phyloP scores from a whole-genome alignment of 2,113 vertebrate genomes.

The Onychorhynchus coronatus region DNA sequence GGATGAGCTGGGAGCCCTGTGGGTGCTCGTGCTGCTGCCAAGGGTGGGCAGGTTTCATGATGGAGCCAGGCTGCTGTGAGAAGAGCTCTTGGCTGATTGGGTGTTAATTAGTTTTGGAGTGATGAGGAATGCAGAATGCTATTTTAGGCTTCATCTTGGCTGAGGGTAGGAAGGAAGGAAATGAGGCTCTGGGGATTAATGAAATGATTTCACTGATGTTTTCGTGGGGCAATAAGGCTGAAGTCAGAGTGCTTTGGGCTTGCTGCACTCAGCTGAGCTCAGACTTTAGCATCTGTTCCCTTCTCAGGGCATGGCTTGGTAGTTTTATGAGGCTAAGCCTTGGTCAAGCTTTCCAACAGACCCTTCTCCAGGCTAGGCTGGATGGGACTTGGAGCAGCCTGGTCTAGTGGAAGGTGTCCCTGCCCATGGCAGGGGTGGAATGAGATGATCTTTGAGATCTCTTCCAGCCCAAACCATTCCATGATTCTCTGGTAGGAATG shows the following conservation, averaged over 20 bases:
- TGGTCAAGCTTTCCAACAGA: neutral
- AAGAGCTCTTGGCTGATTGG: neutral
- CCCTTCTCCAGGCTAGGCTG: neutral
- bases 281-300: neutral
- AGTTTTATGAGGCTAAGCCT: neutral
- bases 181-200: constrained; percentile 9
- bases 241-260: constrained; percentile 28
- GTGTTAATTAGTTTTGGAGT: constrained; percentile 10
- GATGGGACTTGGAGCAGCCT: neutral
- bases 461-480: neutral
- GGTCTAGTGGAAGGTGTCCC: neutral
- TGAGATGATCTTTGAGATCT: neutral
- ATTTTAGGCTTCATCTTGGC: constrained; percentile 53
- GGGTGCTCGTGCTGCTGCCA: neutral
- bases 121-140: neutral
- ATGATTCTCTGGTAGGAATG: neutral
- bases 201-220: constrained; percentile 45
- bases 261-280: neutral
- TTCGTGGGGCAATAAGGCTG: neutral
- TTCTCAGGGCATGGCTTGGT: neutral
- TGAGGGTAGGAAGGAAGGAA: constrained; percentile 20
- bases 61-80: neutral
- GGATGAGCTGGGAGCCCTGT: neutral
- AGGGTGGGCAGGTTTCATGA: neutral
- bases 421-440: neutral